Conservation (phyloP, 2,113 vertebrate genomes). For the Strigops habroptila region DNA sequence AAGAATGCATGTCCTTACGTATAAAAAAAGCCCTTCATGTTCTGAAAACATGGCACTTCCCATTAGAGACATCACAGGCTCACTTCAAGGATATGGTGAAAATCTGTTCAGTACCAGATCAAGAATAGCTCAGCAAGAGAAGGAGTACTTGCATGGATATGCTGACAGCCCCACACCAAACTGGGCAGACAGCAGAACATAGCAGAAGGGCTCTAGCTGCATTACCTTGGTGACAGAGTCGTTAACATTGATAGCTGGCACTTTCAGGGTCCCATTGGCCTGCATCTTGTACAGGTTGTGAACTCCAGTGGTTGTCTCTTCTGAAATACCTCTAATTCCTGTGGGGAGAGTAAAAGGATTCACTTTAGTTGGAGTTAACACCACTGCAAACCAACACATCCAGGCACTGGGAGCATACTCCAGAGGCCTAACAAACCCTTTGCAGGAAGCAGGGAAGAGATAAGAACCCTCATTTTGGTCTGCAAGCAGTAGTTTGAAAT, state of each 20-base stretch:
- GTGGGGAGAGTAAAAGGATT: background rate
- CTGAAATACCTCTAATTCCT: conserved; percentile 93
- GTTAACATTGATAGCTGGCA: conserved; percentile 96
- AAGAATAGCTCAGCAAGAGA: background rate
- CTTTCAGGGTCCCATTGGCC: conserved; percentile 86
- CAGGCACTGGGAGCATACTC: background rate
- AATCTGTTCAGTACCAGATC: background rate
- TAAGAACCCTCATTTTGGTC: background rate
- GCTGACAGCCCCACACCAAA: background rate
- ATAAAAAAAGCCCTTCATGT: accelerated
- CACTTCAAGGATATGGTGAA: background rate
- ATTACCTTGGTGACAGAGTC: conserved; percentile 97
- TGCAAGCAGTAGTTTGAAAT: background rate
- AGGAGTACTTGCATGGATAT: background rate
- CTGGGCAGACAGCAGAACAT: background rate
- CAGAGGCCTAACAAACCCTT: background rate
- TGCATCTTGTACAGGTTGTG: conserved; percentile 98
- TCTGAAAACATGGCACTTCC: background rate
- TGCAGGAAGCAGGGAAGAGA: background rate
- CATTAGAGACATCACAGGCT: background rate
- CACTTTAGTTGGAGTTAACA: accelerated
- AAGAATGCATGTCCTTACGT: background rate
- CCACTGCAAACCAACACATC: background rate
- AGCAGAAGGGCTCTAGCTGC: background rate
- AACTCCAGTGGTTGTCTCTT: conserved; percentile 97